Evolutionary conservation across 2,888 invertebrate species (phyloP).

Genomic region (Protodeltote pygarga): DNA sequence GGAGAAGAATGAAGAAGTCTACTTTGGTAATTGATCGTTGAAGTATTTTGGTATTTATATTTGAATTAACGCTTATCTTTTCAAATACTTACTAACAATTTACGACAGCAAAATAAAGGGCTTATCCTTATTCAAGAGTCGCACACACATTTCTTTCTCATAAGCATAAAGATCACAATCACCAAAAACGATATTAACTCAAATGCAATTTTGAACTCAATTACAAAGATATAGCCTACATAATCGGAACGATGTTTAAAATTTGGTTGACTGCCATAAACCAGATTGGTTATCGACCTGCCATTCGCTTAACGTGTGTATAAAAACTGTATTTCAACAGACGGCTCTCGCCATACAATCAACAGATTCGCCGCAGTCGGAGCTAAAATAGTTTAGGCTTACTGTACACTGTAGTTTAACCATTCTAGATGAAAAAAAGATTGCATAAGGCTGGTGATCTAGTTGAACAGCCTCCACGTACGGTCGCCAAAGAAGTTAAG

Average conservation of each 20-base stretch:
- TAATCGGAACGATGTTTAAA: conserved; percentile 14
- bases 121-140: no score
- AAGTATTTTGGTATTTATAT: no score
- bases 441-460: no score
- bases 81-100: no score
- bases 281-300: conserved; percentile 30
- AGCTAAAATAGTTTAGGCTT: conserved; percentile 12
- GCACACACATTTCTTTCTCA: no score
- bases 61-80: no score
- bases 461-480: no score
- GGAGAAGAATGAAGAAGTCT: no score
- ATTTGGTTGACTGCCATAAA: conserved; percentile 14
- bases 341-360: conserved; percentile 55
- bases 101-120: no score
- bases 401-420: conserved; percentile 6
- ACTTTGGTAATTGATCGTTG: no score
- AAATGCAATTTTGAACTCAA: not conserved
- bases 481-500: no score
- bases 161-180: not conserved
- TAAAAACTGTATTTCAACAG: conserved; percentile 45
- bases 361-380: conserved; percentile 50
- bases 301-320: conserved; percentile 14
- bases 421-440: not conserved
- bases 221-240: not conserved
- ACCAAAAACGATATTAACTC: not conserved